Evolutionary conservation across 1,140 invertebrate species (phyloP), one percentile per base, ranked within the genome.

Genomic region (Caenorhabditis tropicalis): DNA sequence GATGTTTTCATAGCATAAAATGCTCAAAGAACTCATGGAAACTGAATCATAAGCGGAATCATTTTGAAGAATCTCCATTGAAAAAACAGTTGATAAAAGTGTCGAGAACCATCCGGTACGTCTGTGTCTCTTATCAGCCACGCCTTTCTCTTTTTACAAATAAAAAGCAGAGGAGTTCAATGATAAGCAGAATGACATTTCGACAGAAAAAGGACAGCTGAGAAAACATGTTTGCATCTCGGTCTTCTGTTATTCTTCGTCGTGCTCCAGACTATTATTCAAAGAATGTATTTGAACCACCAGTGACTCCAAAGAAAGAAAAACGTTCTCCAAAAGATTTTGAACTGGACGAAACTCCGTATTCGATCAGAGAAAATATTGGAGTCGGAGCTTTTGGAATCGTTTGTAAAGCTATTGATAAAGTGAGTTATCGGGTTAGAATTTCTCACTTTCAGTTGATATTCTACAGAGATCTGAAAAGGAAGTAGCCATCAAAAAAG

Each of bases 401-500:
- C 39, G 92, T 93, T 6, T 93, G 92, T 82, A 92, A 92, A 36
- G 92, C 92, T 15, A 87, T 91, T 48, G 89, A 92, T 79, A 88
- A 81, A 56, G 92, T 16, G 87, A 91, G 70, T 88, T 92, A 74
- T 87, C 82, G 48, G 89, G 39, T 12, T 43, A 5, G 39, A 43
- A 6, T 43, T 43, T 43, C 12, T 43, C 39, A 43, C 39, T 43
- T n/a, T n/a, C n/a, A n/a, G n/a, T n/a, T n/a, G n/a, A 27, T 27
- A 0, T 43, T 56, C 56, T 65, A 1, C 39, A 85, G 84, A 81
- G 49, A 51, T 33, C 7, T 29, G 16, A 60, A 10, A 58, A 46
- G 15, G 1, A 43, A 58, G 92, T 93, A 2, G 92, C 92, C 16
- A 92, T 93, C 21, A 93, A 93, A 86, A 93, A 93, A 82, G 93